phyloP scores from a whole-genome alignment of 2,113 vertebrate genomes.

The Dicerorhinus sumatrensis region DNA sequence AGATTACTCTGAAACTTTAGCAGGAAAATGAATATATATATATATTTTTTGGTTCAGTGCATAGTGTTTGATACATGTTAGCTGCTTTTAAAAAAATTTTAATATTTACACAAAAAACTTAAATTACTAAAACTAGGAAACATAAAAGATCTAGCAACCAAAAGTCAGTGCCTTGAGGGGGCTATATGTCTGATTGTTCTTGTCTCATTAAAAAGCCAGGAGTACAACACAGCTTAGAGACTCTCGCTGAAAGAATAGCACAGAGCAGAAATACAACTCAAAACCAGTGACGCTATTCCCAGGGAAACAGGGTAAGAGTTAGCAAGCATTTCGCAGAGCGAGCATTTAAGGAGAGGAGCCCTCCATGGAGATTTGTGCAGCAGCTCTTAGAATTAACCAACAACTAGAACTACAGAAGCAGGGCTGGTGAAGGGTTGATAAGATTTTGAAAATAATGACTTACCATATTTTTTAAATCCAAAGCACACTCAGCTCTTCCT shows the following conservation, averaged over 20 bases:
- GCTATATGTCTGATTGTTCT: background rate
- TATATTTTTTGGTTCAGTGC: background rate
- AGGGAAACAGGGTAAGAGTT: background rate
- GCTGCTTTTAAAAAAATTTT: constrained; percentile 29
- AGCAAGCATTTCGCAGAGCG: background rate
- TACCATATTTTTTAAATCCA: background rate
- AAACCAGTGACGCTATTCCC: background rate
- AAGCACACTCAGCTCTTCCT: background rate
- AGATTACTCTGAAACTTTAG: background rate
- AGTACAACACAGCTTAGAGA: background rate
- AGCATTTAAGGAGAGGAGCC: background rate
- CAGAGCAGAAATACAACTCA: background rate
- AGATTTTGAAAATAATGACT: background rate
- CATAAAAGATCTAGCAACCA: background rate
- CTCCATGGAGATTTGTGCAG: background rate
- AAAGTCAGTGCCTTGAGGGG: background rate
- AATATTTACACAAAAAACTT: background rate
- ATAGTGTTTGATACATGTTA: background rate
- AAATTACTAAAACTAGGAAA: background rate
- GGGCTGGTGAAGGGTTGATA: background rate
- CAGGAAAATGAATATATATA: background rate
- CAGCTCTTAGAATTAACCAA: background rate
- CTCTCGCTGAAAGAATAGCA: background rate
- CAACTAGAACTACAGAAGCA: background rate
- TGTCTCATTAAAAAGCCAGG: background rate